phyloP scores from a whole-genome alignment of 2,113 vertebrate species.

The Sinosuthora webbiana region DNA sequence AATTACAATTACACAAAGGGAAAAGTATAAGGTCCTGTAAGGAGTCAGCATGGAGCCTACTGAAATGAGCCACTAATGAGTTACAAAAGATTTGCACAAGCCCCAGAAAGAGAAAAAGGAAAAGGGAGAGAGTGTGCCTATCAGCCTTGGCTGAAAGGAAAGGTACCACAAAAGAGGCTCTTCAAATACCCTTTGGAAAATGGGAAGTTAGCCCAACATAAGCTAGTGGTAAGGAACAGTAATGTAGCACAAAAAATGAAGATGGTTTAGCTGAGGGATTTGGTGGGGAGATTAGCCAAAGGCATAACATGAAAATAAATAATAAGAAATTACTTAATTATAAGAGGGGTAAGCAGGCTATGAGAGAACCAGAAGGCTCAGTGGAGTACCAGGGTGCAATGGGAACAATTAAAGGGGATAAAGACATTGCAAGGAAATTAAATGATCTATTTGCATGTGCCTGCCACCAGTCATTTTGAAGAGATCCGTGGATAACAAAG shows the following conservation, averaged over 20 bases:
- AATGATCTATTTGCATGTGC: constrained; percentile 23
- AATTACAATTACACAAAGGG: neutral
- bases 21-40: neutral
- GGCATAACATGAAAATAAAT: constrained; percentile 59
- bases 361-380: constrained; percentile 35
- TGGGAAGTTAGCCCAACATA: neutral
- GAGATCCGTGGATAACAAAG: neutral
- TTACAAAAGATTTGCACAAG: constrained; percentile 8
- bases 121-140: neutral
- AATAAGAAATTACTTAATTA: constrained; percentile 62
- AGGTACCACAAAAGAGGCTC: constrained; percentile 15
- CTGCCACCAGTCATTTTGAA: neutral
- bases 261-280: constrained; percentile 48
- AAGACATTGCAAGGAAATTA: constrained; percentile 54
- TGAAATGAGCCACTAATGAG: constrained; percentile 20
- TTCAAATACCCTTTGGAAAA: constrained; percentile 9
- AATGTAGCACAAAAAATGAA: constrained; percentile 14
- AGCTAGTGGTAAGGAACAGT: neutral
- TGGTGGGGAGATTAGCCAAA: constrained; percentile 51
- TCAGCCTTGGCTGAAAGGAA: neutral
- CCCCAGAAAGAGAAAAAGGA: neutral
- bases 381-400: constrained; percentile 36
- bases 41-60: neutral
- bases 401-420: constrained; percentile 61
- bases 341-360: constrained; percentile 23